Evolutionary conservation across 2,888 invertebrate genomes (phyloP), one percentile per base, ranked within the genome.

Genomic region (Anodontia alba): DNA sequence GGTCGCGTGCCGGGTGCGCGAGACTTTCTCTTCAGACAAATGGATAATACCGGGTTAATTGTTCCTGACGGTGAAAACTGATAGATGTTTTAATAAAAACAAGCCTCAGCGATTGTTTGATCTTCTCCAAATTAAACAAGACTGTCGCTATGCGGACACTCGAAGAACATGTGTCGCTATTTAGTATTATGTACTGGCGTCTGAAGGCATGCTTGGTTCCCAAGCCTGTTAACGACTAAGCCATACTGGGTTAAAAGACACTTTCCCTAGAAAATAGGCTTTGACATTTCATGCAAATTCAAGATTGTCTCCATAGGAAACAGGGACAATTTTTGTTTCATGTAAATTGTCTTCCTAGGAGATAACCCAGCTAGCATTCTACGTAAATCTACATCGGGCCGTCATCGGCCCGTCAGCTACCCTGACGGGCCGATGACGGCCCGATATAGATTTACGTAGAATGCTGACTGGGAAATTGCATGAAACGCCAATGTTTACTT

Each of bases 1-100:
- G 20, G 66, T 74, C 73, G 73, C 73, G 73, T 74, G 73, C 73
- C 67, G 62, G 62, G 12, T 33, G 62, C 62, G 17, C 12, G 62
- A 31, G 1, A 29, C 62, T 20, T 62, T 62, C 29, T 31, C 33
- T 62, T 10, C 31, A 62, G 62, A 33, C 5, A 62, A 62, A 62
- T 62, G 23, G 33, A 62, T 62, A 62, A 62, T 33, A 33, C 62
- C 8, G 33, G 3, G 3, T 15, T 38, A 38, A 38, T 38, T 38
- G 38, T 38, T 38, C 38, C 23, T 57, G 57, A 57, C 23, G 57
- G 15, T 57, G 57, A 57, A 57, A n/a, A 57, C 23, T 62, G 62
- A 62, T 62, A 33, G 57, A 62, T 62, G 3, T 62, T 33, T 8
- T 20, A 33, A 62, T 17, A 20, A 54, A 62, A 62, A 62, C 17